phyloP scores from a whole-genome alignment of 2,888 invertebrate species.

The Eupeodes latifasciatus region DNA sequence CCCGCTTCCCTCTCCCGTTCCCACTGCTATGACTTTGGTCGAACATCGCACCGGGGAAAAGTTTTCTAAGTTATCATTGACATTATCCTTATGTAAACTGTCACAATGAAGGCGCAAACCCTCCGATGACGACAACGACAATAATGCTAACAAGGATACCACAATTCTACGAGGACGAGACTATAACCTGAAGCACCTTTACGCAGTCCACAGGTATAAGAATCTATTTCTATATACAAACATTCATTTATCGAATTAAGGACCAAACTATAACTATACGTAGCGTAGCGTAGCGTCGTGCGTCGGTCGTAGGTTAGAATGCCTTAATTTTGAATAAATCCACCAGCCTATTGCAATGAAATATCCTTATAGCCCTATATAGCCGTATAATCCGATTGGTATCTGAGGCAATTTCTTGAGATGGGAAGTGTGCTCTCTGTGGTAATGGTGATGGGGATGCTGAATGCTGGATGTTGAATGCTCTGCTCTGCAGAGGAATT shows the following conservation, averaged over 20 bases:
- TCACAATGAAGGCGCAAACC: conserved; percentile 58
- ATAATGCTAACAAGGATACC: conserved; percentile 49
- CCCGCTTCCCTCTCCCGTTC: no score
- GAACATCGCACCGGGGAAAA: conserved; percentile 12
- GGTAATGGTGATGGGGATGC: not conserved
- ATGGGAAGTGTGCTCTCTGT: conserved; percentile 30
- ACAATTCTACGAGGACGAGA: not conserved
- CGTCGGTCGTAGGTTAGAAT: not conserved
- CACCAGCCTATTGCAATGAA: conserved; percentile 57
- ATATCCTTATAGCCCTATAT: conserved; percentile 43
- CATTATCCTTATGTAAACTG: conserved; percentile 67
- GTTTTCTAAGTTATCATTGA: conserved; percentile 45
- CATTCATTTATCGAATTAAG: conserved; percentile 32
- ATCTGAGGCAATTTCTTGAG: conserved; percentile 56
- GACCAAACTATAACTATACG: conserved; percentile 20
- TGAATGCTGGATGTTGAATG: not conserved
- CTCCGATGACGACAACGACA: not conserved
- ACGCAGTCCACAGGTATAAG: conserved; percentile 8
- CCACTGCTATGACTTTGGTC: not conserved
- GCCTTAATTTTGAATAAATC: conserved; percentile 59
- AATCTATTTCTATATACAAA: not conserved
- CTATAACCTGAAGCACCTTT: conserved; percentile 14
- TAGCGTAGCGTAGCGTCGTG: no score
- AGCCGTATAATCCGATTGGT: conserved; percentile 60
- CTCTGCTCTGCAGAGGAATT: conserved; percentile 60